These are phyloP conservation scores for Falco rusticolus DNA, from an alignment of 2,797 vertebrate genomes.

Conservation along the genomic window DNA sequence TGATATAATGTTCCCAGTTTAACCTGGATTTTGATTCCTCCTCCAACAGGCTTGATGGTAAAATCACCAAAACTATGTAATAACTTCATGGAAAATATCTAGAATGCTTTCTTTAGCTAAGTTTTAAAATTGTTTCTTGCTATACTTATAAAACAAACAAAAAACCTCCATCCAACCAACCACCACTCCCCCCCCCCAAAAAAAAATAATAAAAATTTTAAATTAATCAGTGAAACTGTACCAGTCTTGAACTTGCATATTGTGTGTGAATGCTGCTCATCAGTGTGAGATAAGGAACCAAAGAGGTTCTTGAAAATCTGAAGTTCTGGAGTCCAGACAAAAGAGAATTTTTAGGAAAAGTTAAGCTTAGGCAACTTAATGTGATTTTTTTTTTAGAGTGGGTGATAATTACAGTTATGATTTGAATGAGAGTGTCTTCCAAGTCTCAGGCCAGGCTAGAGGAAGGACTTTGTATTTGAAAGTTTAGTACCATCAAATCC, in stretches of 20 bases:
- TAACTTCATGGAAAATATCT: neutral
- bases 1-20: neutral
- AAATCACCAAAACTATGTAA: neutral
- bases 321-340: neutral
- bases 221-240: neutral
- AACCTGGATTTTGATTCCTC: neutral
- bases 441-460: neutral
- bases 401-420: neutral
- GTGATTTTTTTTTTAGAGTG: neutral
- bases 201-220: neutral
- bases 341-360: neutral
- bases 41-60: neutral
- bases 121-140: neutral
- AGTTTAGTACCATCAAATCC: neutral
- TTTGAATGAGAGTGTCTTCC: neutral
- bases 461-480: neutral
- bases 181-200: no score
- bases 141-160: neutral
- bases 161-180: fast-evolving
- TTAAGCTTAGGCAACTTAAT: neutral
- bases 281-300: fast-evolving
- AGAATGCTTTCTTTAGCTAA: neutral
- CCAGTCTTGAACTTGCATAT: neutral
- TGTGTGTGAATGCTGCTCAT: neutral
- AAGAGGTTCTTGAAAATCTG: neutral